Base-by-base conservation (phyloP, 2,113 vertebrate genomes). In the Epinephelus lanceolatus region DNA sequence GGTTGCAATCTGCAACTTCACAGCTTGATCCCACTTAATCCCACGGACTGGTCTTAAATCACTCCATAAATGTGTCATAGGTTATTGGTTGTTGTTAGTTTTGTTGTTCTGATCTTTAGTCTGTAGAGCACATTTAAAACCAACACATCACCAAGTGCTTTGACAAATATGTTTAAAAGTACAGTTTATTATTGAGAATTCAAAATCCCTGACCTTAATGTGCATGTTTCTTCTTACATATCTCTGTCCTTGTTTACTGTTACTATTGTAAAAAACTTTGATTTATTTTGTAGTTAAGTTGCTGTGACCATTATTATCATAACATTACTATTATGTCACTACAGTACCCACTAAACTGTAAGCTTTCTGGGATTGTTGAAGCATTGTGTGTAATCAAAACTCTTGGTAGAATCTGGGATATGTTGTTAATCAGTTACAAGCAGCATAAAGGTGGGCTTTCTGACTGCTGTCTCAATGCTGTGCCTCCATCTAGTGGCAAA, bases 401-500 rank as follows among this genome's bases (percentile, higher is more conserved):
- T 47, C 13, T 49, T 45, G 68, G 21, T 74, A 9, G 15, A 33
- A 27, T 51, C 19, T 65, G 14, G 3, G n/a, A n/a, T n/a, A 3
- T 40, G 14, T 23, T 40, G 30, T 37, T 52, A 33, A n/a, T 17
- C 27, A 55, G 19, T 59, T 9, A 40, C 21, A 13, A 56, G 11
- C 27, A 62, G 55, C 1, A 14, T 1, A 14, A 6, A 18, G 18
- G 21, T 27, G 12, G n/a, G 40, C 33, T 75, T 27, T 57, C 12
- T 45, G 63, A 27, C 37, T 5, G 2, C 49, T 71, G 21, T 51
- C 45, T 52, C 15, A 45, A 15, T 42, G 42, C 70, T 59, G 30
- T 70, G 75, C 3, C 83, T 6, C 93, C 92, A 92, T 84, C 91
- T 93, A 93, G 84, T 92, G 92, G 86, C 71, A 0, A 49, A 77